Percentiles rank a stretch among this genome's conserved stretches.
Conservation (phyloP, 2,797 vertebrate species). For the Cuculus canorus region DNA sequence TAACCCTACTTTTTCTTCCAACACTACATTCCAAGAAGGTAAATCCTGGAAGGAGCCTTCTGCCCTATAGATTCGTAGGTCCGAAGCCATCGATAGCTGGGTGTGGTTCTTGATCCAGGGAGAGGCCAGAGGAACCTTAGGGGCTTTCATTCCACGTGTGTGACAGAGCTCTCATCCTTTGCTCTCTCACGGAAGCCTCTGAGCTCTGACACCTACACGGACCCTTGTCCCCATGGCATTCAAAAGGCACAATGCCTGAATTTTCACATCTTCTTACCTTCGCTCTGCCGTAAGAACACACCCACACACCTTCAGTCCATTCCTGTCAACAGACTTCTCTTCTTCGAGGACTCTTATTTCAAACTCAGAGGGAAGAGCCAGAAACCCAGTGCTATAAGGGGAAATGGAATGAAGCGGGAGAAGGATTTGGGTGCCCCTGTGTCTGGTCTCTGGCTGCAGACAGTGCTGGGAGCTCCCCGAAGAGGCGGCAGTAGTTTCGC, state of each 20-base stretch:
- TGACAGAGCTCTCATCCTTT: neutral
- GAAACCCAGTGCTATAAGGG: neutral
- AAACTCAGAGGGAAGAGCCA: neutral
- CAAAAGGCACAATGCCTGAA: neutral
- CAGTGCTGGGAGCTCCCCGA: neutral
- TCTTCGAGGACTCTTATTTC: neutral
- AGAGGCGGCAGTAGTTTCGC: neutral
- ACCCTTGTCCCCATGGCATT: neutral
- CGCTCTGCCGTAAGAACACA: neutral
- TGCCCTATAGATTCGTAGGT: neutral
- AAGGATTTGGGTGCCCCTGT: neutral
- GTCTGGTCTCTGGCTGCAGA: neutral
- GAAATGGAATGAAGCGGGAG: neutral
- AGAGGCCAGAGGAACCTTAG: neutral
- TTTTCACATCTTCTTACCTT: neutral
- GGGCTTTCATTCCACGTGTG: neutral
- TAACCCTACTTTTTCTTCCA: neutral
- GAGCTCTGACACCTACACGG: neutral
- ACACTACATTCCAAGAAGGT: neutral
- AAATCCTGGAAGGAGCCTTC: neutral
- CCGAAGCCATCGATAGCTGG: neutral
- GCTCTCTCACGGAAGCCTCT: neutral
- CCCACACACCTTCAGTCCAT: neutral
- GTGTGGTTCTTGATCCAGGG: neutral
- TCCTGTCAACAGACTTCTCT: neutral